Evolutionary conservation across 2,797 vertebrate species (phyloP).

Genomic region (Neoniphon sammara): DNA sequence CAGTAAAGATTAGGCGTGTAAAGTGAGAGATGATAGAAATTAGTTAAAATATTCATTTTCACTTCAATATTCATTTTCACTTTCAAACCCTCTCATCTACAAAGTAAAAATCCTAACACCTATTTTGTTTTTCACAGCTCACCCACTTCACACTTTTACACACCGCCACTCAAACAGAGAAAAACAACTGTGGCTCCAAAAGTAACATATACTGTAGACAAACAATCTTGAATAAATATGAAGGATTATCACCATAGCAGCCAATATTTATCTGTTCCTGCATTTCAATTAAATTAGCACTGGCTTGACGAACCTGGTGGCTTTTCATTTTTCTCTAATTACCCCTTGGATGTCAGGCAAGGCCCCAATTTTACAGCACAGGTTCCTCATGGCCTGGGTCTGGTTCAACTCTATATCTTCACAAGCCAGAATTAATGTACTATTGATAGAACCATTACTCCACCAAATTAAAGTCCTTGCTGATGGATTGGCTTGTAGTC

Average conservation of each 20-base stretch:
- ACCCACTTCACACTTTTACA: constrained; percentile 16
- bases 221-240: constrained; percentile 73
- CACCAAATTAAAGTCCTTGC: constrained; percentile 99
- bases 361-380: constrained; percentile 89
- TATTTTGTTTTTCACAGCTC: not conserved
- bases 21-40: not conserved
- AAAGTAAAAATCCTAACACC: not conserved
- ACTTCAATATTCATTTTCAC: no score
- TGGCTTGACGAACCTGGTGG: constrained; percentile 89
- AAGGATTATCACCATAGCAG: constrained; percentile 75
- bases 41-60: not conserved
- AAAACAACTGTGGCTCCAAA: constrained; percentile 57
- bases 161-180: constrained; percentile 43
- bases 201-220: constrained; percentile 57
- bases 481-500: constrained; percentile 98
- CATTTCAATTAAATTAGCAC: constrained; percentile 96
- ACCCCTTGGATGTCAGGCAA: constrained; percentile 89
- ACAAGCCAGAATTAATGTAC: constrained; percentile 99
- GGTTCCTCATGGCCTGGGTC: constrained; percentile 87
- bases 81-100: not conserved
- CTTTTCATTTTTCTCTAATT: constrained; percentile 99
- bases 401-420: constrained; percentile 99
- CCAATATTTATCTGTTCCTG: constrained; percentile 88
- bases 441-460: constrained; percentile 99
- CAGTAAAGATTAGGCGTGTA: not conserved